A percentile compares a stretch with the other conserved stretches of the same genome.
Conservation (phyloP, 92 coral and sea anemone genomes). For the Umimayanthus kanabou region DNA sequence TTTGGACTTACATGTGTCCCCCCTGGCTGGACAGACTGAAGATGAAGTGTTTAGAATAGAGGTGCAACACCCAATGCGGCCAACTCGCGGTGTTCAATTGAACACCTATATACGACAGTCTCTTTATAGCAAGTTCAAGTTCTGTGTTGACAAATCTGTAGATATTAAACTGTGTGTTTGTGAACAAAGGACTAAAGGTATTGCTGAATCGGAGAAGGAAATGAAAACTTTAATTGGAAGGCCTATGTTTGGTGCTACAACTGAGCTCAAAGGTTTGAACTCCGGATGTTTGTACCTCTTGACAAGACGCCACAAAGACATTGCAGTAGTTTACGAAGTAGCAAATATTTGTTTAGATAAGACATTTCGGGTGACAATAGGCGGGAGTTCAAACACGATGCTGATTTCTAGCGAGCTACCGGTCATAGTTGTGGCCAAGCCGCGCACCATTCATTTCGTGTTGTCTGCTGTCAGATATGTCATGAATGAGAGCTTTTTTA, state of each 20-base stretch:
- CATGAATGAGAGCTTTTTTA: too few species aligned
- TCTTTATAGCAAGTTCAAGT: constrained; percentile 31
- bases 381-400: constrained; percentile 17
- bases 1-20: constrained; percentile 27
- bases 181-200: constrained; percentile 18
- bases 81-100: neutral
- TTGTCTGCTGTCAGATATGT: too few species aligned
- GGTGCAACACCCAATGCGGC: neutral
- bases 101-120: constrained; percentile 31
- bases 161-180: constrained; percentile 31
- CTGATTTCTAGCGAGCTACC: constrained; percentile 16
- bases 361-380: constrained; percentile 14
- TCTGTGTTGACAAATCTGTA: constrained; percentile 37
- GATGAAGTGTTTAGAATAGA: constrained; percentile 46
- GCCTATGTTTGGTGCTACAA: constrained; percentile 25
- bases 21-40: neutral
- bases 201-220: constrained; percentile 1
- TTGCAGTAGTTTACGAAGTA: constrained; percentile 31
- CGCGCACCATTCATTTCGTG: constrained; percentile 12
- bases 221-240: constrained; percentile 25
- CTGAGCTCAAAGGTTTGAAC: constrained; percentile 5
- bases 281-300: constrained; percentile 20
- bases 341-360: constrained; percentile 37
- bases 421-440: constrained; percentile 6
- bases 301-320: constrained; percentile 27